A percentile compares a stretch with the other conserved stretches of the same genome.
Conservation (phyloP, 1,140 invertebrate species). For the Bombus sylvicola region DNA sequence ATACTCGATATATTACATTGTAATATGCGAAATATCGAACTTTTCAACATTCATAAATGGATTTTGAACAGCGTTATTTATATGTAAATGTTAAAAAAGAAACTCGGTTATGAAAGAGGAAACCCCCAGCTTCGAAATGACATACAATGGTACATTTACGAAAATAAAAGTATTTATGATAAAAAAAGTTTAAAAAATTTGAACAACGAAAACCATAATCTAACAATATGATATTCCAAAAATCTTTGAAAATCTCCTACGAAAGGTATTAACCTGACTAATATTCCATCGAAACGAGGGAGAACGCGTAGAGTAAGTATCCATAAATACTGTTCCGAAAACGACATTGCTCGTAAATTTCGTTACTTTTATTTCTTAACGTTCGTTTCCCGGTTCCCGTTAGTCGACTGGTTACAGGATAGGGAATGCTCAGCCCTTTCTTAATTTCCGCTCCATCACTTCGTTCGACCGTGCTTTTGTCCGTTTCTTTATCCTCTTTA, state of each 20-base stretch:
- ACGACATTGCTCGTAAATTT: conserved; percentile 68
- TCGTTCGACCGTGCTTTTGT: conserved; percentile 9
- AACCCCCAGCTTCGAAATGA: neutral
- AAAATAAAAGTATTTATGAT: no score
- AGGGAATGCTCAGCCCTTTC: conserved; percentile 55
- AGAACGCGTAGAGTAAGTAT: conserved; percentile 8
- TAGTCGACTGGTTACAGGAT: conserved; percentile 46
- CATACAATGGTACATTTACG: neutral
- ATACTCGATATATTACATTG: neutral
- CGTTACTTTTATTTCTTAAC: conserved; percentile 67
- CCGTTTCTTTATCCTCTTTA: conserved; percentile 18
- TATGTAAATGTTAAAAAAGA: neutral
- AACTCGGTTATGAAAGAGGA: neutral
- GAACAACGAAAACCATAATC: neutral
- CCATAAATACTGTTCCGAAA: conserved; percentile 28
- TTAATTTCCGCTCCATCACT: conserved; percentile 54
- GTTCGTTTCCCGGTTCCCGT: conserved; percentile 25
- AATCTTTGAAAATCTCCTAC: neutral
- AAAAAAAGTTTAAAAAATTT: neutral
- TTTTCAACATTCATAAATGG: neutral
- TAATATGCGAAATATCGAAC: neutral
- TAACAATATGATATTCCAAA: neutral
- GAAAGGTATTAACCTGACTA: neutral
- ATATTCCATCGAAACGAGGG: neutral
- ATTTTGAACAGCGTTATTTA: neutral